Evolutionary conservation across 35 echinoderm and acorn worm species (phyloP), one percentile per base, ranked within the genome.

Genomic region (Patiria miniata): DNA sequence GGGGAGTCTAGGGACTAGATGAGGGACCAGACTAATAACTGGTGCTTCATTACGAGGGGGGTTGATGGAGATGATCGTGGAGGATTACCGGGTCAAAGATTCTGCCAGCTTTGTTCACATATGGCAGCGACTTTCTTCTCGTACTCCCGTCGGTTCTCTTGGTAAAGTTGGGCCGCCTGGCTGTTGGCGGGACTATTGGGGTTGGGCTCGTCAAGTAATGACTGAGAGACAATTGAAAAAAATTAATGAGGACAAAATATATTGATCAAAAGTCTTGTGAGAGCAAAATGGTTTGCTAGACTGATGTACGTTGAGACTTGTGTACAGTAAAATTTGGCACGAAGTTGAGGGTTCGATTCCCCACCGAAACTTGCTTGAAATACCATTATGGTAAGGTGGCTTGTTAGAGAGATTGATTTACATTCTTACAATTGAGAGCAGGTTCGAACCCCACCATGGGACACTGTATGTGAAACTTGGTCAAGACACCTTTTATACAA

Each of bases 181-280:
- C 96, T 99, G 82, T 99, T 99, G 76, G 96, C 96, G 44, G 96
- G 96, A 87, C 96, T 99, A 87, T 99, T 99, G n/a, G 96, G 96
- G 61, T 98, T 98, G 14, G 96, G 96, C 79, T 99, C 96, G 77
- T 99, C 96, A 73, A 99, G 83, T 81, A 99, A 79, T 1, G 96
- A 94, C 96, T 99, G 83, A 21, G 76, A 65, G 23, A 37, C 14
- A 87, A 36, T 86, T 23, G 68, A 22, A 86, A 40, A 81, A 47
- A 3, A 33, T 47, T 19, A 37, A 37, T 36, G 29, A 78, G 30
- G 32, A 65, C 82, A 84, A 21, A 84, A n/a, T 22, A 84, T 28
- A 57, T 30, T n/a, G n/a, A n/a, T 32, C 15, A 12, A 78, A 78
- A 16, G 77, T 19, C 16, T 17, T 19, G 34, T 19, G 77, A 19